Percentiles rank a stretch among this genome's conserved stretches.
Conservation (phyloP, 2,797 vertebrate genomes). For the Serranus cabrilla region DNA sequence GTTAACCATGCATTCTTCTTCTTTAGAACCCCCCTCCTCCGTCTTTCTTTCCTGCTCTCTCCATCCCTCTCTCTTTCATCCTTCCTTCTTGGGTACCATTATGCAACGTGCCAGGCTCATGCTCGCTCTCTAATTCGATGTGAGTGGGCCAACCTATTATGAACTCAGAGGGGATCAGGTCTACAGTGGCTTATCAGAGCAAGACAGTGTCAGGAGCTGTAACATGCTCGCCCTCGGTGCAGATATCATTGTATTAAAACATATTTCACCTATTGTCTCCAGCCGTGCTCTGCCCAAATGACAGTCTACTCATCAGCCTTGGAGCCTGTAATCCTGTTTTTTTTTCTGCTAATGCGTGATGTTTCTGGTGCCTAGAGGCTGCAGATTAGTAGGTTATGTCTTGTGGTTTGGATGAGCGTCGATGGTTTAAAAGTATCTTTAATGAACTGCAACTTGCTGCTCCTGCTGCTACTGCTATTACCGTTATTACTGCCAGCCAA, state of each 20-base stretch:
- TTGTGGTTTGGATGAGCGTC: conserved; percentile 27
- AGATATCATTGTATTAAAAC: conserved; percentile 59
- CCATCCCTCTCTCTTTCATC: conserved; percentile 4
- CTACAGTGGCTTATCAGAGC: conserved; percentile 73
- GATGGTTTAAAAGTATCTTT: conserved; percentile 40
- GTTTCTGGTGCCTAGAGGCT: conserved; percentile 48
- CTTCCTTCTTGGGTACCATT: conserved; percentile 49
- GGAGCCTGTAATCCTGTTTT: conserved; percentile 68
- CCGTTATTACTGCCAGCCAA: background rate
- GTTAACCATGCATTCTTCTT: conserved; percentile 38
- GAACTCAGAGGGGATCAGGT: conserved; percentile 67
- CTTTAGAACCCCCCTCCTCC: background rate
- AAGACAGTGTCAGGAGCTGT: conserved; percentile 63
- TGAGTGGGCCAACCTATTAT: conserved; percentile 71
- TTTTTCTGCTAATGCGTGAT: conserved; percentile 51
- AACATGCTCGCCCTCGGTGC: conserved; percentile 40
- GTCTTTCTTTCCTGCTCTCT: background rate
- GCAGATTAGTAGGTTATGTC: conserved; percentile 48
- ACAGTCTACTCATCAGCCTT: conserved; percentile 49
- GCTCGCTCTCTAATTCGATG: conserved; percentile 54
- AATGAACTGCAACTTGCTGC: conserved; percentile 7
- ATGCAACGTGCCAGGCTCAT: conserved; percentile 59
- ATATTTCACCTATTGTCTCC: conserved; percentile 62
- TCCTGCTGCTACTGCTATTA: background rate
- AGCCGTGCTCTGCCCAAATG: conserved; percentile 42